phyloP scores from a whole-genome alignment of 2,797 vertebrate species.

The Lepus townsendii region DNA sequence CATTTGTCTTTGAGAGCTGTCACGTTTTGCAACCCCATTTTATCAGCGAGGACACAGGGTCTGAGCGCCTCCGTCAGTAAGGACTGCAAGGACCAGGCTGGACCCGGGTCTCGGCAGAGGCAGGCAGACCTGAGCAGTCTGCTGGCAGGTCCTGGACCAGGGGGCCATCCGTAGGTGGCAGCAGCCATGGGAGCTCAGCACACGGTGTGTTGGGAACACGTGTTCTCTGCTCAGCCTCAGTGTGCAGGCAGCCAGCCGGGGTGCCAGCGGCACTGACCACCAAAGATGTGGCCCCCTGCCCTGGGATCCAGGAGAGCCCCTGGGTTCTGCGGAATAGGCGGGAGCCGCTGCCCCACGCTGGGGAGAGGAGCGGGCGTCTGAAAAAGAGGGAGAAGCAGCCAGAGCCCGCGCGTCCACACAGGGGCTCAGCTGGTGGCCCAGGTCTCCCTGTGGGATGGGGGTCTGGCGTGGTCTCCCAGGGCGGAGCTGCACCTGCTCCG shows the following conservation, averaged over 20 bases:
- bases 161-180: background rate
- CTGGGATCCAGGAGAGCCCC: background rate
- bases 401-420: background rate
- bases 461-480: accelerated
- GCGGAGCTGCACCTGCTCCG: background rate
- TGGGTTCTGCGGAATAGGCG: background rate
- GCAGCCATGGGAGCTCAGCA: background rate
- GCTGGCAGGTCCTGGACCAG: background rate
- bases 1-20: background rate
- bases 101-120: background rate
- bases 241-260: background rate
- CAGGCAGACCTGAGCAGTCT: background rate
- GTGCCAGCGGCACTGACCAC: background rate
- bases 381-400: background rate
- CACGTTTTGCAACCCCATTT: background rate
- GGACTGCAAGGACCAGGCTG: background rate
- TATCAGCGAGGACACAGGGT: background rate
- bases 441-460: background rate
- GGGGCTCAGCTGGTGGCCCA: background rate
- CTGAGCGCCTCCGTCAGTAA: background rate
- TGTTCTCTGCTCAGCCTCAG: background rate
- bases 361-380: background rate
- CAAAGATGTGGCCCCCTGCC: background rate
- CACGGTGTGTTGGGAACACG: background rate
- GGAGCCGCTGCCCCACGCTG: too few relatives aligned